Base-by-base conservation (phyloP, 2,113 vertebrate genomes). In the Eurystomus gularis region DNA sequence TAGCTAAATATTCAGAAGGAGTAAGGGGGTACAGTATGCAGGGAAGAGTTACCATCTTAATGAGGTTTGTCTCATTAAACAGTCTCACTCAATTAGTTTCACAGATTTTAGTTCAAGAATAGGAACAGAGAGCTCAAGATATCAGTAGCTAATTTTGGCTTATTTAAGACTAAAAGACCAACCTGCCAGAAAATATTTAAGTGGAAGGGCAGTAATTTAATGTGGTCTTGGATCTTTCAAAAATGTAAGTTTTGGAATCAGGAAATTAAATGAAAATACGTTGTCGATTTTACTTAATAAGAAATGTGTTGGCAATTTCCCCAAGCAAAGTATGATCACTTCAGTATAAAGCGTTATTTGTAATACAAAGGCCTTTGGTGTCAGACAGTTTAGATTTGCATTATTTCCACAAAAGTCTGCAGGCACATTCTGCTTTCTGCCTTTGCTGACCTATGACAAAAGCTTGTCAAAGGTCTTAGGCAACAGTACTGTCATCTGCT, bases 51-150 rank as follows among this genome's bases (percentile, higher is more conserved):
- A 96, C 65, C 84, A 91, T 95, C 75, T 93, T 96, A 97, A 97
- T 97, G 96, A 97, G 90, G 83, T 96, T 96, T 68, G 84, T 97
- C 84, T 97, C 90, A 95, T 97, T 97, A 88, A 96, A 86, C 70
- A 92, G 90, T 90, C 69, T 93, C 90, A 95, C 88, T 90, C 83
- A 93, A 95, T 94, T 97, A 96, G 92, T 68, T 96, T 97, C 77
- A 79, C 87, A 88, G 80, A 96, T 97, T 97, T 97, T 94, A 80
- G 90, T 97, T 97, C 90, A 96, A 90, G 80, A 94, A 85, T 85
- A 97, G 52, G 71, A 97, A 92, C 62, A 96, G 69, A 71, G 78
- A 86, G 55, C 33, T 93, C 66, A 57, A 96, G 88, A 86, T 95
- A 76, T 91, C 96, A 89, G 96, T 90, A 92, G 60, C 88, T 94